Conservation (phyloP, 2,888 invertebrate genomes). For the Morpho achilles region DNA sequence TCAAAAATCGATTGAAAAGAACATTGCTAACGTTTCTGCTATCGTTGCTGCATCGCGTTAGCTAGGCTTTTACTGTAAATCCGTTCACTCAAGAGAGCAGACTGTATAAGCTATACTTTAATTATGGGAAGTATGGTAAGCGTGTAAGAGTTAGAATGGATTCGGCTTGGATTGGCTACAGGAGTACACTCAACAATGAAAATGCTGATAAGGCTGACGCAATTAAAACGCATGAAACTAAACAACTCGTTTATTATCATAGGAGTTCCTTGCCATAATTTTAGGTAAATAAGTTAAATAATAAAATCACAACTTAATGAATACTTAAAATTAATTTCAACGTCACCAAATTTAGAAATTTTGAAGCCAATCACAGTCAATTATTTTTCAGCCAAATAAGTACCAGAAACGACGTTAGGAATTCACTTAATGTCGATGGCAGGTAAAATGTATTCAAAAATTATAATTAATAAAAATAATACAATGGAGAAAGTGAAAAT, state of each 20-base stretch:
- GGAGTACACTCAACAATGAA: too few relatives aligned
- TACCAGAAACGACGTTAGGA: slow-evolving; percentile 48
- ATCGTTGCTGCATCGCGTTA: too few relatives aligned
- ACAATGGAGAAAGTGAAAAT: slow-evolving; percentile 48
- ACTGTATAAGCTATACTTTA: too few relatives aligned
- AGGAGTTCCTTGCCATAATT: slow-evolving; percentile 77
- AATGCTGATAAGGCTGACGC: not conserved
- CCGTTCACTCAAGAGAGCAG: too few relatives aligned
- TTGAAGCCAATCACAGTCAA: slow-evolving; percentile 32
- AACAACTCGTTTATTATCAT: slow-evolving; percentile 72
- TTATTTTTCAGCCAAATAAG: slow-evolving; percentile 30
- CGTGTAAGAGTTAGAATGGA: too few relatives aligned
- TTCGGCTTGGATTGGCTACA: not conserved
- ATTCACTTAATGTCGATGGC: slow-evolving; percentile 75
- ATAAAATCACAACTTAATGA: slow-evolving; percentile 77
- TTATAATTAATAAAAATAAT: slow-evolving; percentile 56
- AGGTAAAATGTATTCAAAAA: slow-evolving; percentile 74
- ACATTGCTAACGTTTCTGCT: too few relatives aligned
- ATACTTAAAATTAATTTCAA: slow-evolving; percentile 72
- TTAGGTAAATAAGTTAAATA: slow-evolving; percentile 77
- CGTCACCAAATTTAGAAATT: slow-evolving; percentile 61
- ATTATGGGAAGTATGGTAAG: too few relatives aligned
- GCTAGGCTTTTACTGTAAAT: too few relatives aligned
- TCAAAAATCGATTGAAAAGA: too few relatives aligned
- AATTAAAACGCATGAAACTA: slow-evolving; percentile 43